Conservation (phyloP, 2,113 vertebrate genomes). For the Peromyscus polionotus region DNA sequence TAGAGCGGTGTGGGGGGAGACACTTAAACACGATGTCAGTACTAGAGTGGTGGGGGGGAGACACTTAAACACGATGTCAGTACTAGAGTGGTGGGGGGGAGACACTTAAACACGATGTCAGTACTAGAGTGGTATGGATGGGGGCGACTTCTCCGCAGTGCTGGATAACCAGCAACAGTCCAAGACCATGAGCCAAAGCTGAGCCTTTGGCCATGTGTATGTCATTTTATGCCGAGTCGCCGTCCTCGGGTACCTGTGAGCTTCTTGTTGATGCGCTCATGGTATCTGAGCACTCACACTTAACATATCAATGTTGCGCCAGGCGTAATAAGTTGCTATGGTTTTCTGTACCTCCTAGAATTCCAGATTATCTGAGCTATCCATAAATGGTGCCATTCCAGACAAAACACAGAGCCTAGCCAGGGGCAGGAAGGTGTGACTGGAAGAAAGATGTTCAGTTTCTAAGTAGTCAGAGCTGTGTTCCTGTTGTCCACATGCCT, state of each 20-base stretch:
- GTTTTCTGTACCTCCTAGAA: neutral
- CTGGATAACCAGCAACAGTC: conserved; percentile 12
- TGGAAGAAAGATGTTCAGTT: conserved; percentile 6
- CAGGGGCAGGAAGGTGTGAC: neutral
- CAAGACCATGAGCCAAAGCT: neutral
- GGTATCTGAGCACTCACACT: neutral
- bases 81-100: neutral
- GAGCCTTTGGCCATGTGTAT: neutral
- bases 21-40: no score
- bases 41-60: neutral
- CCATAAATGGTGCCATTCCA: conserved; percentile 34
- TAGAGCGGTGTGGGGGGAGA: neutral
- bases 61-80: neutral
- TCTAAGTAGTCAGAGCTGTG: conserved; percentile 34
- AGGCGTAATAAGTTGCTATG: neutral
- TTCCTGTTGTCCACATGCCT: neutral
- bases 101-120: no score
- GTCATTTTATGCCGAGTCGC: neutral
- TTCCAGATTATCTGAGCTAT: conserved; percentile 30
- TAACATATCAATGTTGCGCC: neutral
- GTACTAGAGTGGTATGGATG: neutral
- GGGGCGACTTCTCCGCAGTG: neutral
- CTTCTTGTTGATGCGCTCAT: neutral
- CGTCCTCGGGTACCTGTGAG: conserved; percentile 12
- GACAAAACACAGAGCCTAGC: neutral